phyloP scores from a whole-genome alignment of 2,113 vertebrate genomes.

The Turdus rufiventris region DNA sequence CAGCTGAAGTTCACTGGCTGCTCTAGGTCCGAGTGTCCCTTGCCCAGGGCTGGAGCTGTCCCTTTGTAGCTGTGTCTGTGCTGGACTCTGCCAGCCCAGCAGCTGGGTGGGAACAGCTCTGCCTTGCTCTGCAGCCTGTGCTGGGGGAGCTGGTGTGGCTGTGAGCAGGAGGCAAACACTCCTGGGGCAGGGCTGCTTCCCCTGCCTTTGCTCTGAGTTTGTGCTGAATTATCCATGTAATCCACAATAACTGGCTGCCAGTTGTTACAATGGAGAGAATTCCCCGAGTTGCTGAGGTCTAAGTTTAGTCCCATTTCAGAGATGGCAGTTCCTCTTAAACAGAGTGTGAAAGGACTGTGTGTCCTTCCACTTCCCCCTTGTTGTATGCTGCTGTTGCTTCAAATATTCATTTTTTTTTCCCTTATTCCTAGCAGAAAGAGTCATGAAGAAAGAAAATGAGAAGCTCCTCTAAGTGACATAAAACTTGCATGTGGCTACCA shows the following conservation, averaged over 20 bases:
- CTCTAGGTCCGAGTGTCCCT: not conserved
- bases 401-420: not conserved
- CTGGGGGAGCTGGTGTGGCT: not conserved
- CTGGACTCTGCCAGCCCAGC: not conserved
- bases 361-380: not conserved
- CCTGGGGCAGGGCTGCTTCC: not conserved
- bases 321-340: not conserved
- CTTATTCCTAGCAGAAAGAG: not conserved
- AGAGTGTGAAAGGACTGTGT: not conserved
- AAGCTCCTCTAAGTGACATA: not conserved
- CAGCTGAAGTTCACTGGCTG: not conserved
- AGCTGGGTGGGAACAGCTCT: accelerated
- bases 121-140: not conserved
- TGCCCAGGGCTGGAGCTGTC: accelerated
- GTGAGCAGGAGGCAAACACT: not conserved
- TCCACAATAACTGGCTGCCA: not conserved
- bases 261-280: not conserved
- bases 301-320: not conserved
- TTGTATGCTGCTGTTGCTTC: not conserved
- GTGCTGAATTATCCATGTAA: not conserved
- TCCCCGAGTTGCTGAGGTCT: not conserved
- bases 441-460: not conserved
- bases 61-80: not conserved
- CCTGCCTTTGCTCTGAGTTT: not conserved
- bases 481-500: not conserved